Evolutionary conservation across 2,888 invertebrate species (phyloP).

Genomic region (Apomyelois bistriatella): DNA sequence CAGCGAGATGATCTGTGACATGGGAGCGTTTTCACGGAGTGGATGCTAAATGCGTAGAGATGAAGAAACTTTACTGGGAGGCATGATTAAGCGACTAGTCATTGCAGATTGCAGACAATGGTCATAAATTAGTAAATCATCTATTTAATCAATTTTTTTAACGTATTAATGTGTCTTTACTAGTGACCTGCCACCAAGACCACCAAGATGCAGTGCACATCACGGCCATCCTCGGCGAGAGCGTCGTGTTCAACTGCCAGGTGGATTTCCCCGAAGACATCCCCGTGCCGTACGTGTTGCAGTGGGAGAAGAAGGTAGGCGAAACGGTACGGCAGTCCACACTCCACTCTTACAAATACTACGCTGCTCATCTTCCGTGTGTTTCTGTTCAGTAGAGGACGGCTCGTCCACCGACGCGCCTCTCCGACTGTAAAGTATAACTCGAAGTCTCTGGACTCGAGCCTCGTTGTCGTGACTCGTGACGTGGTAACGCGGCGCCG

Average conservation of each 20-base stretch:
- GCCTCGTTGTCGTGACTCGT: conserved; percentile 56
- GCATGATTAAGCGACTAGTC: too few species aligned
- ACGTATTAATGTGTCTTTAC: neutral
- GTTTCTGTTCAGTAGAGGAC: conserved; percentile 80
- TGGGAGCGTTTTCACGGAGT: too few species aligned
- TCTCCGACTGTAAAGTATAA: conserved; percentile 74
- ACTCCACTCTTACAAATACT: conserved; percentile 79
- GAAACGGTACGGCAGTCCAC: conserved; percentile 92
- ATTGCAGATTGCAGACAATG: neutral
- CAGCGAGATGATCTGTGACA: neutral
- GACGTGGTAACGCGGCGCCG: conserved; percentile 67
- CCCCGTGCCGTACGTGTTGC: conserved; percentile 98
- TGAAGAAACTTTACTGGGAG: too few species aligned
- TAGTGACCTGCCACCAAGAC: conserved; percentile 89
- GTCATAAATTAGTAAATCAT: neutral
- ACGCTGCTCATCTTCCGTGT: conserved; percentile 79
- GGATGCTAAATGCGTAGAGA: too few species aligned
- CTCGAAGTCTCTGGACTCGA: conserved; percentile 54
- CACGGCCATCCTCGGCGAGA: conserved; percentile 97
- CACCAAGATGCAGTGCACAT: conserved; percentile 97
- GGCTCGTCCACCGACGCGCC: conserved; percentile 74
- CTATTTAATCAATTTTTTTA: neutral
- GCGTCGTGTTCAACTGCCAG: conserved; percentile 98
- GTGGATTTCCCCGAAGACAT: conserved; percentile 97
- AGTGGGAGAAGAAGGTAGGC: conserved; percentile 99